A percentile compares a stretch with the other conserved stretches of the same genome.
These are phyloP conservation scores for Neopipo cinnamomea DNA, from an alignment of 2,113 vertebrate species.

Conservation along the genomic window DNA sequence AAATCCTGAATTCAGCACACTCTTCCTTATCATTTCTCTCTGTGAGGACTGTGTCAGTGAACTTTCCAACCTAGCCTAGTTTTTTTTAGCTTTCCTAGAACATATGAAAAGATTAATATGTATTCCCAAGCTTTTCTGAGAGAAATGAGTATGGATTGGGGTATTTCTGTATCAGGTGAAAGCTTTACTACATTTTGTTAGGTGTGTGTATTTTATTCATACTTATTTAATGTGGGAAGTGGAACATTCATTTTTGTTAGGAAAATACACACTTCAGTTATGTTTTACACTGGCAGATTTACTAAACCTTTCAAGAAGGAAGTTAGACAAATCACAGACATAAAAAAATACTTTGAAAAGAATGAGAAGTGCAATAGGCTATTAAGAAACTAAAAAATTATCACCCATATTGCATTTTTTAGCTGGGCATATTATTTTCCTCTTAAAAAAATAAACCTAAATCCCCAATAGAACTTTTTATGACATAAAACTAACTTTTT, in stretches of 20 bases:
- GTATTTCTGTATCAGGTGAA: not conserved
- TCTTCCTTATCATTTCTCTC: not conserved
- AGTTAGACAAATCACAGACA: not conserved
- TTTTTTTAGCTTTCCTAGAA: not conserved
- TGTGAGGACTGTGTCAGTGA: not conserved
- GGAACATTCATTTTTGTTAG: not conserved
- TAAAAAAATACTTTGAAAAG: not conserved
- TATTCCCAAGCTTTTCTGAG: not conserved
- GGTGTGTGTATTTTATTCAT: not conserved
- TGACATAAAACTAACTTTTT: not conserved
- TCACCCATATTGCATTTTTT: not conserved
- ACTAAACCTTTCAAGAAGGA: not conserved
- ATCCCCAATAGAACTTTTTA: not conserved
- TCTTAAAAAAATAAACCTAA: not conserved
- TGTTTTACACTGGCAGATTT: not conserved
- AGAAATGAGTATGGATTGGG: not conserved
- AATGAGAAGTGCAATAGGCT: not conserved
- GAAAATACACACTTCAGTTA: not conserved
- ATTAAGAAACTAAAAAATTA: not conserved
- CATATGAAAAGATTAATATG: not conserved
- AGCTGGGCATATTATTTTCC: not conserved
- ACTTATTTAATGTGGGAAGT: not conserved
- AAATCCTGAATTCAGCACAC: not conserved
- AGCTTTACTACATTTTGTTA: not conserved
- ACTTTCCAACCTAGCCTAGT: not conserved